phyloP scores from a whole-genome alignment of 1,140 invertebrate species.

The Oppia nitens region DNA sequence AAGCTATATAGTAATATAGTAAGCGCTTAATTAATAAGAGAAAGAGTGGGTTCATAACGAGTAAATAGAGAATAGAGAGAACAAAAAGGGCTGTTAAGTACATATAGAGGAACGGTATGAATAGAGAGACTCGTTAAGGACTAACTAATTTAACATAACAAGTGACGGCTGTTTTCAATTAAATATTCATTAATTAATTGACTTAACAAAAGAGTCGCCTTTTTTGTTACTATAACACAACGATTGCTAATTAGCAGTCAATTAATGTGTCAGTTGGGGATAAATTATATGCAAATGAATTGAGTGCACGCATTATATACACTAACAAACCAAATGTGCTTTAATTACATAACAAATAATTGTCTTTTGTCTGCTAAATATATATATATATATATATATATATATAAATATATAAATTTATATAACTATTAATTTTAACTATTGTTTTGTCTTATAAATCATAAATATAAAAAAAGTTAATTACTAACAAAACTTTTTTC shows the following conservation, averaged over 20 bases:
- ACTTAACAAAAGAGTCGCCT: not conserved
- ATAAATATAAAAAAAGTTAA: not conserved
- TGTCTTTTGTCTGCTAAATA: too few relatives aligned
- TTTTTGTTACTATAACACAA: not conserved
- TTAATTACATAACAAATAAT: too few relatives aligned
- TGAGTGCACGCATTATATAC: not conserved
- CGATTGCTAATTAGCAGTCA: not conserved
- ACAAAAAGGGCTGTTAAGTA: too few relatives aligned
- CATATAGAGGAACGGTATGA: too few relatives aligned
- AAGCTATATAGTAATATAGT: too few relatives aligned
- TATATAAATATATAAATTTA: too few relatives aligned
- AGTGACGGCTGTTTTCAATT: not conserved
- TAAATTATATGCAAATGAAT: not conserved
- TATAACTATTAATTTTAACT: too few relatives aligned
- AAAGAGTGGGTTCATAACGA: too few relatives aligned
- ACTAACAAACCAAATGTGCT: not conserved
- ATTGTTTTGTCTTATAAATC: too few relatives aligned
- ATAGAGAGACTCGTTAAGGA: not conserved
- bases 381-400: too few relatives aligned
- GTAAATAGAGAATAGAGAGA: too few relatives aligned
- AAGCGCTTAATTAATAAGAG: too few relatives aligned
- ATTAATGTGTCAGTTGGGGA: not conserved
- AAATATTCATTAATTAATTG: not conserved
- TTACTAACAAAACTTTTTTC: not conserved
- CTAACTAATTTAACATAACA: not conserved